A percentile compares a stretch with the other conserved stretches of the same genome.
These are phyloP conservation scores for Odocoileus hemionus DNA, from an alignment of 2,113 vertebrate species.

Conservation along the genomic window DNA sequence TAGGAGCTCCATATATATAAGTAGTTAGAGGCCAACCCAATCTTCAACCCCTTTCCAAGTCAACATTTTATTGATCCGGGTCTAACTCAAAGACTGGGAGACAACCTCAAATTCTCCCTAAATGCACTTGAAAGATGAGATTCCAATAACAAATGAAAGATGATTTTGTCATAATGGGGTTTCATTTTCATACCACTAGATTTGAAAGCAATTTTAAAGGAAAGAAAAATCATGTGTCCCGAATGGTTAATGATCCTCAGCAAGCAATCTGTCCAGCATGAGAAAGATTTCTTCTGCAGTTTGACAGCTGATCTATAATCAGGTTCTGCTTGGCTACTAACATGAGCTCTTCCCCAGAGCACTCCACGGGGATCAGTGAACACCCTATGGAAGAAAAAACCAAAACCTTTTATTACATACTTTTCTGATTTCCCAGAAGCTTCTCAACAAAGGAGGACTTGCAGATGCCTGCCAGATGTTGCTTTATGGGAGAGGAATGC, in stretches of 20 bases:
- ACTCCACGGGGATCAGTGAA: conserved; percentile 5
- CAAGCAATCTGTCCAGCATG: conserved; percentile 72
- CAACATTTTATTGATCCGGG: not conserved
- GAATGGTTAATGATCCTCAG: conserved; percentile 78
- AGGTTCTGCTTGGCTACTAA: conserved; percentile 63
- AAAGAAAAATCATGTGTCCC: conserved; percentile 12
- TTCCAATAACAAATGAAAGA: conserved; percentile 72
- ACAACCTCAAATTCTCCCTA: conserved; percentile 53
- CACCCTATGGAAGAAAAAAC: not conserved
- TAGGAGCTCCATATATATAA: not conserved
- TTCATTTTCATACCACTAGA: conserved; percentile 71
- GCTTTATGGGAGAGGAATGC: not conserved
- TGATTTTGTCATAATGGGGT: conserved; percentile 73
- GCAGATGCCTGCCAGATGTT: conserved; percentile 46
- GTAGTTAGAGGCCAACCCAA: not conserved
- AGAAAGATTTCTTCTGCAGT: conserved; percentile 62
- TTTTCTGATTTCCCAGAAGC: conserved; percentile 51
- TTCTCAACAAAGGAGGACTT: not conserved
- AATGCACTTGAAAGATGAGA: conserved; percentile 66
- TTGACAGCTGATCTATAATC: conserved; percentile 75
- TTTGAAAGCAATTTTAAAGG: conserved; percentile 65
- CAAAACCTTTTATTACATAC: conserved; percentile 14
- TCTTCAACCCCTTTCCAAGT: not conserved
- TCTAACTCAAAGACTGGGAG: not conserved
- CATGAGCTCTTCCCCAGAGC: not conserved